A percentile compares a stretch with the other conserved stretches of the same genome.
Conservation (phyloP, 2,888 invertebrate species). For the Mechanitis messenoides region DNA sequence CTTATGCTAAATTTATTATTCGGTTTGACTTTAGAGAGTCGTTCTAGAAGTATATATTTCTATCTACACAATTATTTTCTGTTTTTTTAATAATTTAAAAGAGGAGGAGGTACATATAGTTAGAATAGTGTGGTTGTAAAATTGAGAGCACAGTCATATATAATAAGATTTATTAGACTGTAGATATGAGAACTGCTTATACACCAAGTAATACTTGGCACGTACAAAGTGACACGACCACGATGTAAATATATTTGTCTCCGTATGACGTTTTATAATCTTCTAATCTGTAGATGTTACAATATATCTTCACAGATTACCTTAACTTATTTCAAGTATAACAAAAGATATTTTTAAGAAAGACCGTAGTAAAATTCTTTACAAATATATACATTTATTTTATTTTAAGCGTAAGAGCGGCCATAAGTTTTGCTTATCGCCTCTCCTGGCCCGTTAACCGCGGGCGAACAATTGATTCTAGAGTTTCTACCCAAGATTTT, state of each 20-base stretch:
- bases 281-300: background rate
- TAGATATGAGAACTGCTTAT: slow-evolving; percentile 5
- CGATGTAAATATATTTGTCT: slow-evolving; percentile 1
- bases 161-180: slow-evolving; percentile 2
- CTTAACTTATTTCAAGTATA: slow-evolving; percentile 14
- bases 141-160: background rate
- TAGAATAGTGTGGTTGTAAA: background rate
- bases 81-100: too few species aligned
- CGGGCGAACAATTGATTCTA: slow-evolving; percentile 67
- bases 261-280: background rate
- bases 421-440: slow-evolving; percentile 69
- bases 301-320: background rate
- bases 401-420: slow-evolving; percentile 62
- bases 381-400: slow-evolving; percentile 28
- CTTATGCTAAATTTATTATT: too few species aligned
- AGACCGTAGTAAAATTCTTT: slow-evolving; percentile 24
- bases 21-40: too few species aligned
- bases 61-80: too few species aligned
- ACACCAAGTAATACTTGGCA: slow-evolving; percentile 1
- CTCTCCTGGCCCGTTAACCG: slow-evolving; percentile 61
- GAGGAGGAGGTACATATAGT: too few species aligned
- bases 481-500: slow-evolving; percentile 49
- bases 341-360: slow-evolving; percentile 17
- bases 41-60: too few species aligned
- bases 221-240: background rate